phyloP scores from a whole-genome alignment of 30 jellyfish, hydroid and myxozoan genomes.

The Aurelia aurita complex sp. Pacific region DNA sequence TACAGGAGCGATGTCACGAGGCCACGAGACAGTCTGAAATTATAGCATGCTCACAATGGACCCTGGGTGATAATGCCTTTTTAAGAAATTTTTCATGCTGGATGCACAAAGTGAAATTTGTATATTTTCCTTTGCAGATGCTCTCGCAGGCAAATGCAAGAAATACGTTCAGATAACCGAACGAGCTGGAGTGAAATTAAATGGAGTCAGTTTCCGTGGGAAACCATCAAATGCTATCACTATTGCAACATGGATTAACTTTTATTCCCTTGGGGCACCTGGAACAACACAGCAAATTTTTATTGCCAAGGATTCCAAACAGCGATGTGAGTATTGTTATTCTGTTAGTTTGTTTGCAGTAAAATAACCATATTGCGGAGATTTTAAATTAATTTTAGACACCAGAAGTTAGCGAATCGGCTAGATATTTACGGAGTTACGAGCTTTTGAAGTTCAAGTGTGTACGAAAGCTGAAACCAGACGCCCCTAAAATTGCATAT shows the following conservation, averaged over 20 bases:
- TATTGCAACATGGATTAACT: slow-evolving; percentile 78
- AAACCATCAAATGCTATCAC: slow-evolving; percentile 82
- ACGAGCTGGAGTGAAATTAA: slow-evolving; percentile 74
- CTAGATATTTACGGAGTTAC: too few species aligned
- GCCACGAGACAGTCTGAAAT: too few species aligned
- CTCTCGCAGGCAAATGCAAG: slow-evolving; percentile 45
- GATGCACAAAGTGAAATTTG: not conserved
- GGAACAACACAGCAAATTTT: slow-evolving; percentile 74
- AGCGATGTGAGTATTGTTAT: slow-evolving; percentile 20
- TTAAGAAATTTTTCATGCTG: not conserved
- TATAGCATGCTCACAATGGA: too few species aligned
- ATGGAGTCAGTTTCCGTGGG: slow-evolving; percentile 68
- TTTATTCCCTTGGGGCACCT: slow-evolving; percentile 9
- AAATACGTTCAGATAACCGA: slow-evolving; percentile 46
- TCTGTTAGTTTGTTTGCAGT: too few species aligned
- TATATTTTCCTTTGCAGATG: slow-evolving; percentile 29
- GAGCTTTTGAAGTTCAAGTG: too few species aligned
- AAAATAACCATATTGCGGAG: too few species aligned
- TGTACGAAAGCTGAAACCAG: too few species aligned
- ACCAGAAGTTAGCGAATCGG: too few species aligned
- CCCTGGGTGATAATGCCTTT: too few species aligned
- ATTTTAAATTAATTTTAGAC: too few species aligned
- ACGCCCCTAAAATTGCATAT: too few species aligned
- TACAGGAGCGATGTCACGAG: too few species aligned
- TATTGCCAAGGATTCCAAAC: slow-evolving; percentile 56